Evolutionary conservation across 2,888 invertebrate genomes (phyloP), one percentile per base, ranked within the genome.

Genomic region (Drosophila histrio): DNA sequence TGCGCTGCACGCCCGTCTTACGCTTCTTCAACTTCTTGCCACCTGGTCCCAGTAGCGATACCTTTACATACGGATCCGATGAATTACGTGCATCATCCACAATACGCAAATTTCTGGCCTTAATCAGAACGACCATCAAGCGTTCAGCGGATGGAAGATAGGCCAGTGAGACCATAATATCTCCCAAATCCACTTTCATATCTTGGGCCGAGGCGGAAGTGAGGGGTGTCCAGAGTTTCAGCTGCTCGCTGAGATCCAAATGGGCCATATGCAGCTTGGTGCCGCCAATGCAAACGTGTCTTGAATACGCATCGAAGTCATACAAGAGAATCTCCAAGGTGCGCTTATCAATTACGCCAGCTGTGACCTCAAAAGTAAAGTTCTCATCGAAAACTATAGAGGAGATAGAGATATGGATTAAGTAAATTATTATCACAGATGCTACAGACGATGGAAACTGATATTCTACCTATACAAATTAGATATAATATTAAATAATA

Each of bases 1-100:
- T 96, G 89, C 96, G 95, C 91, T 97, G 96, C 1, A 98, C 97
- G 0, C 96, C 95, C 0, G 98, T 98, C 91, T 98, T 98, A 92
- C 97, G 96, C 93, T 98, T 98, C 92, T 97, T 97, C 83, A 98
- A 96, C 64, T 97, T 93, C 90, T 97, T 97, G 7, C 97, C 97
- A 2, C 96, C 96, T 91, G 96, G 96, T 88, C 96, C 96, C 79
- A 97, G 94, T 59, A 98, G 93, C 82, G 96, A 96, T 22, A 98
- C 96, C 92, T 98, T 98, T 58, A 98, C 97, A 91, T 98, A 98
- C 0, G 98, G 98, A 94, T 98, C 98, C 95, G 93, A 98, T 26
- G 97, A 96, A 77, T 98, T 98, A 46, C 93, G 91, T 32, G 97
- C 97, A 84, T 98, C 97, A 89, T 98, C 98, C 95, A 98, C 97